phyloP scores from a whole-genome alignment of 2,888 invertebrate genomes.

The Pasiphila rectangulata region DNA sequence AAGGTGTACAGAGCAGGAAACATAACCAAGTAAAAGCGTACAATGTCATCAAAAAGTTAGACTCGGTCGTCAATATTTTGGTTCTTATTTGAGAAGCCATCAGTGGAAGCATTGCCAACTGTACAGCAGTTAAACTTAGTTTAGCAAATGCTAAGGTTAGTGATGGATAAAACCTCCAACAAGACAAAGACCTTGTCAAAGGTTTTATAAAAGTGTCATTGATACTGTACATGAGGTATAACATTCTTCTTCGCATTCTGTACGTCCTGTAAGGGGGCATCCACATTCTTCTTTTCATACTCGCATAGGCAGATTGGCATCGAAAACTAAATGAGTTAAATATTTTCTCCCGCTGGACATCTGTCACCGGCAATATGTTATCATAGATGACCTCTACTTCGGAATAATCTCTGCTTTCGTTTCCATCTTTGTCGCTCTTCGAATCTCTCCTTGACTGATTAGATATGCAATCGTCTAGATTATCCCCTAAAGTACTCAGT shows the following conservation, averaged over 20 bases:
- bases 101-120: constrained; percentile 58
- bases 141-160: constrained; percentile 61
- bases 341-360: constrained; percentile 68
- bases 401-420: constrained; percentile 54
- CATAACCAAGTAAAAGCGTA: constrained; percentile 75
- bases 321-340: constrained; percentile 71
- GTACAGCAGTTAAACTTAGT: constrained; percentile 59
- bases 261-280: constrained; percentile 72
- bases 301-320: constrained; percentile 65
- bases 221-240: constrained; percentile 59
- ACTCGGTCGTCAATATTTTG: constrained; percentile 59
- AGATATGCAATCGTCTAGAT: constrained; percentile 71
- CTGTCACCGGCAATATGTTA: constrained; percentile 66
- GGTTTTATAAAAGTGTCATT: constrained; percentile 74
- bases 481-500: constrained; percentile 75
- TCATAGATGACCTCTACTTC: constrained; percentile 71
- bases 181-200: constrained; percentile 65
- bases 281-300: constrained; percentile 59
- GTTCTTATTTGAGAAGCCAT: constrained; percentile 63
- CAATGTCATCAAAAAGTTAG: constrained; percentile 67
- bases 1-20: constrained; percentile 67
- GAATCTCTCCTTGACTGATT: constrained; percentile 69
- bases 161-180: constrained; percentile 73
- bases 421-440: constrained; percentile 45
- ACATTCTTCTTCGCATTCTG: constrained; percentile 57